Evolutionary conservation across 2,888 invertebrate species (phyloP).

Genomic region (Acanthosepion lycidas): DNA sequence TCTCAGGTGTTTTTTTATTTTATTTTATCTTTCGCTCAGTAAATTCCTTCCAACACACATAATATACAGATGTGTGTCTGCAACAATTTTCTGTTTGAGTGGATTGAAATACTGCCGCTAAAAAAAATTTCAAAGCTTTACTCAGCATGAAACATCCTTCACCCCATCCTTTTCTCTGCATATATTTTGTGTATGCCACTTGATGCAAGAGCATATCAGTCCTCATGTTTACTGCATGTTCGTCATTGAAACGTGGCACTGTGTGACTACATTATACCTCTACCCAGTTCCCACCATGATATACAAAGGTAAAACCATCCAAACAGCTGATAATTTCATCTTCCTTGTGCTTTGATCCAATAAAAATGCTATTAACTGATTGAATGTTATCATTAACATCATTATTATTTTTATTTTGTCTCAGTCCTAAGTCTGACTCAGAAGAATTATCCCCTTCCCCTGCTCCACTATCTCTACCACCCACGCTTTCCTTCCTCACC

Average conservation of each 20-base stretch:
- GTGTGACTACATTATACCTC: not conserved
- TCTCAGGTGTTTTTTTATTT: not conserved
- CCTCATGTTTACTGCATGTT: not conserved
- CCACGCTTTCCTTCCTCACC: no score
- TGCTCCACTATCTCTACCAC: no score
- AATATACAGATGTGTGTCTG: not conserved
- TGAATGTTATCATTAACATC: not conserved
- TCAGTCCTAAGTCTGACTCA: no score
- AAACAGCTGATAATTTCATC: constrained; percentile 24
- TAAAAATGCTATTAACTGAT: not conserved
- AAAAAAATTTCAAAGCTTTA: not conserved
- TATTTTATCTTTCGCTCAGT: not conserved
- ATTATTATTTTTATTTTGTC: not conserved
- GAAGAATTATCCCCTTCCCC: no score
- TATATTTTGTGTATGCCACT: not conserved
- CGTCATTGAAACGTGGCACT: not conserved
- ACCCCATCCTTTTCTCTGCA: not conserved
- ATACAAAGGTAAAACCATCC: not conserved
- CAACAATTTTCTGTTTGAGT: not conserved
- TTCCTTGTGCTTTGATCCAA: constrained; percentile 16
- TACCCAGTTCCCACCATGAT: not conserved
- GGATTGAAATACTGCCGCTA: not conserved
- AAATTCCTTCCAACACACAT: not conserved
- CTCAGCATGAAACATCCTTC: not conserved
- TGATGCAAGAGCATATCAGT: not conserved